Conservation (phyloP, 2,888 invertebrate species). For the Dasysyrphus albostriatus region DNA sequence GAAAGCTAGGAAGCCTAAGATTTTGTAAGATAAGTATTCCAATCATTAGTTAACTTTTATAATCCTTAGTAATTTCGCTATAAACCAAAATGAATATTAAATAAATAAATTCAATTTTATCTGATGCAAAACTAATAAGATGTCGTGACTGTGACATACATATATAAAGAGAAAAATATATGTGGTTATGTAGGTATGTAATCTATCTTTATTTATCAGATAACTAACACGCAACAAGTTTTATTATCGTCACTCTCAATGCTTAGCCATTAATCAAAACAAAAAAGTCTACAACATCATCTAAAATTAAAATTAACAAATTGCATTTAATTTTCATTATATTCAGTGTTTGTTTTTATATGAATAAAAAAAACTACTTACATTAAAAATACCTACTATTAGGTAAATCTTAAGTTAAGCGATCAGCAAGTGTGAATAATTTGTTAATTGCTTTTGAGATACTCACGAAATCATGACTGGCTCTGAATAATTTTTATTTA, state of each 20-base stretch:
- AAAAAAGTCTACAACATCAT: conserved; percentile 18
- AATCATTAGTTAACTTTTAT: too few relatives aligned
- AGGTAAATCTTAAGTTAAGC: conserved; percentile 48
- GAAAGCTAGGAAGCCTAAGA: too few relatives aligned
- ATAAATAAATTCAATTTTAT: too few relatives aligned
- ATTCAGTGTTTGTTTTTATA: not conserved
- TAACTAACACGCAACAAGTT: conserved; percentile 7
- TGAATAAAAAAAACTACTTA: conserved; percentile 11
- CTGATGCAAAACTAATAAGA: too few relatives aligned
- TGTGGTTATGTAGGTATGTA: not conserved
- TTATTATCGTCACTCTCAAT: conserved; percentile 16
- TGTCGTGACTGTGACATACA: too few relatives aligned
- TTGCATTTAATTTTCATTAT: conserved; percentile 43
- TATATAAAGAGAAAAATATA: not conserved
- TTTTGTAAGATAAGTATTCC: too few relatives aligned
- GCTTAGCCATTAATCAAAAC: conserved; percentile 18
- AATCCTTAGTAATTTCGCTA: too few relatives aligned
- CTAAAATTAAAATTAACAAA: conserved; percentile 36
- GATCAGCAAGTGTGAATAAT: conserved; percentile 67
- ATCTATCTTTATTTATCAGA: not conserved
- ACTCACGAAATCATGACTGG: conserved; percentile 48
- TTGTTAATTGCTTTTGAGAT: conserved; percentile 54
- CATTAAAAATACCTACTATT: conserved; percentile 9
- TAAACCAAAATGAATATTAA: too few relatives aligned
- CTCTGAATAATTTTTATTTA: conserved; percentile 13